These are phyloP conservation scores for Larimichthys polyactis DNA, from an alignment of 2,113 vertebrate species.

Conservation along the genomic window DNA sequence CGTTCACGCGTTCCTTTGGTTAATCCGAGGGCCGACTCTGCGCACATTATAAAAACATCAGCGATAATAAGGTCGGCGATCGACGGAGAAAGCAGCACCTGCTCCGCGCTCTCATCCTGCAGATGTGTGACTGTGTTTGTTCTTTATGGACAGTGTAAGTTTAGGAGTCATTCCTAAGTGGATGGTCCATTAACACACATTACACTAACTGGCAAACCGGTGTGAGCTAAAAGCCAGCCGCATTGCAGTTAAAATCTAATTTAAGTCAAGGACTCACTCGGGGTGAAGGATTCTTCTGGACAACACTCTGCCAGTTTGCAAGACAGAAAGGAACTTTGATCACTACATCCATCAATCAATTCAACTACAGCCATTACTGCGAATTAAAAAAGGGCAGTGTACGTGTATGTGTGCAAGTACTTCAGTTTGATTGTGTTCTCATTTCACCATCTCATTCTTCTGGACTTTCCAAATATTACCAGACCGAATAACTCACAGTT, in stretches of 20 bases:
- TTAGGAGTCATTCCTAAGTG: conserved; percentile 41
- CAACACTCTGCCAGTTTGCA: conserved; percentile 14
- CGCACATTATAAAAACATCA: conserved; percentile 50
- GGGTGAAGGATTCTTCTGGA: conserved; percentile 38
- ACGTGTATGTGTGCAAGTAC: background rate
- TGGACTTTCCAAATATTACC: no score
- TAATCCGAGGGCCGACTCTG: conserved; percentile 23
- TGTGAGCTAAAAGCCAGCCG: conserved; percentile 42
- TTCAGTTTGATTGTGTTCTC: background rate
- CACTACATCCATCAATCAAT: conserved; percentile 40
- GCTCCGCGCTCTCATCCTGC: conserved; percentile 28
- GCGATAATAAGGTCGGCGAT: background rate
- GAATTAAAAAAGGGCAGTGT: background rate
- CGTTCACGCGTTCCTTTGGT: conserved; percentile 11
- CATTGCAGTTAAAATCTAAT: conserved; percentile 61
- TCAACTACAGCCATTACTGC: conserved; percentile 1
- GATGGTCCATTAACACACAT: conserved; percentile 62
- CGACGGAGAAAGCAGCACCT: conserved; percentile 13
- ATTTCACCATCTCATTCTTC: background rate
- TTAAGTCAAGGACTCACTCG: conserved; percentile 56
- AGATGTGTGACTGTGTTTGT: conserved; percentile 34
- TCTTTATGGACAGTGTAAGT: conserved; percentile 51
- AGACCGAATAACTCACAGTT: no score
- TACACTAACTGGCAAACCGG: conserved; percentile 41
- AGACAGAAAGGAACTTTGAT: conserved; percentile 19